Base-by-base conservation (phyloP, 2,888 invertebrate species). In the Ophraella communa region DNA sequence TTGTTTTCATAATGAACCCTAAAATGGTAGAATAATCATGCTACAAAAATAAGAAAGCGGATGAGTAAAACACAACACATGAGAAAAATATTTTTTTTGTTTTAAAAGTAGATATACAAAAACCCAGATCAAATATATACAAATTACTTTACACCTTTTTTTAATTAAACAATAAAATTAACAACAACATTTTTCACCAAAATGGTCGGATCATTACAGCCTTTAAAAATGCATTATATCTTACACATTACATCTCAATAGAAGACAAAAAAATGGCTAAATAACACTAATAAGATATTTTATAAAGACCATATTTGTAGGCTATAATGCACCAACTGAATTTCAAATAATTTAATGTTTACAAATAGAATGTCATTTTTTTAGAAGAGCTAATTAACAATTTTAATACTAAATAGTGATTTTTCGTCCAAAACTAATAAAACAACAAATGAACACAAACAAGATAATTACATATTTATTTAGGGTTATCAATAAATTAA, bases 21-120 rank as follows among this genome's bases (percentile, higher is more conserved):
- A n/a, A n/a, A n/a, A n/a, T n/a, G n/a, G n/a, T n/a, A n/a, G n/a
- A n/a, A n/a, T n/a, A n/a, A n/a, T n/a, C n/a, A n/a, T n/a, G n/a
- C n/a, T n/a, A n/a, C n/a, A n/a, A n/a, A n/a, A n/a, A n/a, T n/a
- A n/a, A n/a, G n/a, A n/a, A n/a, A n/a, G n/a, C n/a, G 17, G 14
- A 49, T 49, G 10, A 49, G 8, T 0, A 10, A 30, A 52, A 52
- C 14, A 52, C 33, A 52, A 35, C 11, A 5, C 7, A 42, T 56
- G 17, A 44, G 27, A 56, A 56, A 56, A 44, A 30, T 56, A 45
- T 27, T 18, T 44, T 44, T n/a, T 45, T 18, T 45, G 11, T 44
- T 55, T 39, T n/a, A n/a, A n/a, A n/a, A n/a, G n/a, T n/a, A 44
- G 27, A 24, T 56, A 44, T 56, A 56, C 56, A 56, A 55, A 56